Evolutionary conservation across 2,113 vertebrate genomes (phyloP), one percentile per base, ranked within the genome.

Genomic region (Cephalopholis sonnerati): DNA sequence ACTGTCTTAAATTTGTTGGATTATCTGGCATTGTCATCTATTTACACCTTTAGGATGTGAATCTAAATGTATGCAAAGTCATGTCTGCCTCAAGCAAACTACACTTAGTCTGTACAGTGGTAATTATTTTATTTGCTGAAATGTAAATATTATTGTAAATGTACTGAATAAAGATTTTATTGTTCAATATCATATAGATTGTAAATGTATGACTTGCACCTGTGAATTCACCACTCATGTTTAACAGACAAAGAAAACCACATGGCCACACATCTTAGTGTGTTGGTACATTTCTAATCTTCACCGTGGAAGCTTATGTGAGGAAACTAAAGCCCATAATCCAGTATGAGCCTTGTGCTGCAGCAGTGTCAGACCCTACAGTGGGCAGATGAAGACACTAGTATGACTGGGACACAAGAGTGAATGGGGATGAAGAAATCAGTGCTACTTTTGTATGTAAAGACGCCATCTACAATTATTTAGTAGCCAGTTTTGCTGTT

Each of bases 321-420:
- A 71, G 76, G 57, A 84, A 65, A 54, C 51, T 81, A 89, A 94
- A 94, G 85, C 92, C 86, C 22, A 70, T 94, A 94, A 95, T 94
- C 94, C 91, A 74, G 41, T 75, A 68, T 81, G 88, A 83, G 74
- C 76, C 67, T 64, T 25, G 54, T 61, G 2, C 46, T 78, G 62
- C 61, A 59, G 64, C 62, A 64, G 57, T 61, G 65, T 68, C 27
- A 41, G 24, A 63, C 2, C 25, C 5, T 17, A 25, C 55, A 61
- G 27, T 25, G 51, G n/a, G 1, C 25, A 1, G 20, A 69, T 46
- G 63, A 89, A 83, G 78, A 87, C 44, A 67, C 11, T 18, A 22
- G 11, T 50, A 39, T 65, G 11, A 78, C 8, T 55, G 25, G 13
- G 36, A 48, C 32, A 63, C 9, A 0, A 77, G 12, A 51, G 41